Evolutionary conservation across 2,888 invertebrate species (phyloP), one percentile per base, ranked within the genome.

Genomic region (Chrysopilus asiliformis): DNA sequence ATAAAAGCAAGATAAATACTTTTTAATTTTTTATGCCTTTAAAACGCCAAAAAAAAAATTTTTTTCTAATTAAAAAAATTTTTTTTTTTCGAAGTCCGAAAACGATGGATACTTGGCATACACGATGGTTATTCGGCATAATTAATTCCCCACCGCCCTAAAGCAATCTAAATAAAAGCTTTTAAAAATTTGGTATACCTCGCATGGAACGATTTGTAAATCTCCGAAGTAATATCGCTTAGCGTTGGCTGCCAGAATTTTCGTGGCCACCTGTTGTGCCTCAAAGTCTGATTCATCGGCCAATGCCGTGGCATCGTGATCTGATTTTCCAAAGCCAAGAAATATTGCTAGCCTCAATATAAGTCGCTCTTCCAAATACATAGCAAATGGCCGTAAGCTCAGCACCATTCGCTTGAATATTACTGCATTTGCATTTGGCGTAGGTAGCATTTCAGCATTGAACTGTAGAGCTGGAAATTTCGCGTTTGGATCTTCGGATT

Each of bases 221-320:
- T 76, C 73, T 39, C 83, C 86, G 62, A 91, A 87, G 65, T 91
- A 90, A 64, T 83, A 90, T 45, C 91, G 67, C 50, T 80, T 79
- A 31, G 82, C 76, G 62, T 84, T 79, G 37, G 80, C 74, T 20
- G 86, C 79, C 28, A 85, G 76, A 5, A 83, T 79, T 56, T 84
- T 81, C 34, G 78, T 77, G 34, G 86, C 72, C 47, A 85, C 74
- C 52, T 82, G 72, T 47, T 84, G 81, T 32, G 79, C 76, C 60
- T 83, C 84, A 58, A 76, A 79, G 55, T 85, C 85, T 46, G 73
- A 79, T 60, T 86, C 84, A 57, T 82, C 81, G 9, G 70, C 61
- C 36, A 74, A 74, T 56, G 80, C 79, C 51, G 81, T 78, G 8
- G 56, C 60, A 18, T 63, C 58, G 26, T 71, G 67, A 42, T 74